These are phyloP conservation scores for Eolophus roseicapilla DNA, from an alignment of 2,113 vertebrate genomes.

Conservation along the genomic window DNA sequence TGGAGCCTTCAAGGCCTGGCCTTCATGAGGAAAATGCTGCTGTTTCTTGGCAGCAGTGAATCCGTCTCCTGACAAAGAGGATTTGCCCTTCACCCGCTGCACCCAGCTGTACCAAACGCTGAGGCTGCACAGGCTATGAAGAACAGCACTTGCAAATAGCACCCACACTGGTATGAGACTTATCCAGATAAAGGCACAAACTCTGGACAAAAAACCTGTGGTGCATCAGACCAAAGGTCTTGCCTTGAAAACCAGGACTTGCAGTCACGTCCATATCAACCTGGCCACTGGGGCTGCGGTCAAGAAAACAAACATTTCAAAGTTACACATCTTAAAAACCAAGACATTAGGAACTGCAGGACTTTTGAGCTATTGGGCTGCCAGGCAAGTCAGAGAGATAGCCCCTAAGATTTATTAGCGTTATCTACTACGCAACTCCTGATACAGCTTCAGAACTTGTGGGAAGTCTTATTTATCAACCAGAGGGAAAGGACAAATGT, in stretches of 20 bases:
- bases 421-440: conserved; percentile 25
- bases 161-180: too few species aligned
- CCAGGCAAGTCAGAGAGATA: conserved; percentile 42
- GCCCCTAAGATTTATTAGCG: conserved; percentile 50
- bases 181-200: neutral
- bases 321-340: neutral
- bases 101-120: neutral
- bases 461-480: conserved; percentile 67
- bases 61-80: neutral
- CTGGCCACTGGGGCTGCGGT: neutral
- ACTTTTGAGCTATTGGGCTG: conserved; percentile 51
- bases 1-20: neutral
- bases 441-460: conserved; percentile 46
- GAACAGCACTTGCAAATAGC: neutral
- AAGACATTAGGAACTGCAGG: neutral
- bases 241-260: neutral
- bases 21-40: neutral
- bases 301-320: neutral
- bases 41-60: neutral
- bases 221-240: neutral
- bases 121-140: neutral
- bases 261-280: neutral
- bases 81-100: neutral
- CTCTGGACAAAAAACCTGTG: too few species aligned
- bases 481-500: conserved; percentile 52